A percentile compares a stretch with the other conserved stretches of the same genome.
Conservation (phyloP, 1,140 invertebrate species). For the Carcinoscorpius rotundicauda region DNA sequence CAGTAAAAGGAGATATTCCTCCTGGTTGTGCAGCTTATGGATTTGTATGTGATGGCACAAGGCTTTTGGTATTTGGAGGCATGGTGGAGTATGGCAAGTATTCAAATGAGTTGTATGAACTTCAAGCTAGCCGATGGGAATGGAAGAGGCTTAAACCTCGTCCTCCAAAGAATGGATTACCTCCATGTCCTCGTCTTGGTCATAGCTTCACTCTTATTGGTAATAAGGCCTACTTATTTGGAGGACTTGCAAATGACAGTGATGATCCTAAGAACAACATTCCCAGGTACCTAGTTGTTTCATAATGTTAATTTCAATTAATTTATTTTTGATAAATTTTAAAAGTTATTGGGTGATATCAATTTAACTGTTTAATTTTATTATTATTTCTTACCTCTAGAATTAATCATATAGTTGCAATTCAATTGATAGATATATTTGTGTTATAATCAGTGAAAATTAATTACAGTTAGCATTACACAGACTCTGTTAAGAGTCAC, state of each 20-base stretch:
- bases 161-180: constrained; percentile 60
- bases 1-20: constrained; percentile 94
- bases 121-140: constrained; percentile 95
- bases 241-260: constrained; percentile 93
- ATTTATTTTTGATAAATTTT: too few species aligned
- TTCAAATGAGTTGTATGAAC: constrained; percentile 93
- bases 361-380: too few species aligned
- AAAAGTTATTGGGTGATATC: too few species aligned
- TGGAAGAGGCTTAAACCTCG: constrained; percentile 89
- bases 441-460: too few species aligned
- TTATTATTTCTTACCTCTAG: too few species aligned
- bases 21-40: constrained; percentile 98
- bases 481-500: too few species aligned
- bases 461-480: too few species aligned
- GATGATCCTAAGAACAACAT: constrained; percentile 97
- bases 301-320: too few species aligned
- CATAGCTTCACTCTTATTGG: constrained; percentile 97
- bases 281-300: constrained; percentile 51
- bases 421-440: too few species aligned
- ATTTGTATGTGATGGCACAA: constrained; percentile 91
- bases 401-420: too few species aligned
- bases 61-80: constrained; percentile 93
- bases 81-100: constrained; percentile 99
- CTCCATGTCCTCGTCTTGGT: constrained; percentile 86
- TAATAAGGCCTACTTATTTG: constrained; percentile 90